phyloP scores from a whole-genome alignment of 30 jellyfish, hydroid and myxozoan genomes.

The Catostylus mosaicus region DNA sequence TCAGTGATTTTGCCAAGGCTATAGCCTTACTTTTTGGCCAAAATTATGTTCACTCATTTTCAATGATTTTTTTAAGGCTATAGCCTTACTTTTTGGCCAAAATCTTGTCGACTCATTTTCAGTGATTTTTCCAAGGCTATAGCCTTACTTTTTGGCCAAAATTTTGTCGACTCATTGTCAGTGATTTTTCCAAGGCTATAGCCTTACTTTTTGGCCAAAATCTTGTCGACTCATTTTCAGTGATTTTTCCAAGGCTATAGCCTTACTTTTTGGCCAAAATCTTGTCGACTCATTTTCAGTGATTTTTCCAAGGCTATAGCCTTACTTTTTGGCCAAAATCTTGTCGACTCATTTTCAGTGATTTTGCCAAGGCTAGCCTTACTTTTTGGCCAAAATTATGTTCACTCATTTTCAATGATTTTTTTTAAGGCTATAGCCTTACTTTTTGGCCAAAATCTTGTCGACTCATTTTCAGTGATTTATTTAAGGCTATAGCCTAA shows the following conservation, averaged over 20 bases:
- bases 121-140: too few relatives aligned
- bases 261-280: too few relatives aligned
- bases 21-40: neutral
- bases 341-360: too few relatives aligned
- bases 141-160: too few relatives aligned
- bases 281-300: too few relatives aligned
- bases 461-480: neutral
- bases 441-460: neutral
- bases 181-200: too few relatives aligned
- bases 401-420: too few relatives aligned
- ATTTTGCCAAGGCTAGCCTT: neutral
- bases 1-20: neutral
- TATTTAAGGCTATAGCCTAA: neutral
- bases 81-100: neutral
- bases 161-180: too few relatives aligned
- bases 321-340: neutral
- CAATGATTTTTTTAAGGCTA: neutral
- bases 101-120: neutral
- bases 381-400: neutral
- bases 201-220: too few relatives aligned
- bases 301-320: neutral
- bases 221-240: too few relatives aligned
- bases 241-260: too few relatives aligned
- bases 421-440: neutral
- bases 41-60: neutral